Conservation (phyloP, 2,797 vertebrate genomes). For the Ibycter americanus region DNA sequence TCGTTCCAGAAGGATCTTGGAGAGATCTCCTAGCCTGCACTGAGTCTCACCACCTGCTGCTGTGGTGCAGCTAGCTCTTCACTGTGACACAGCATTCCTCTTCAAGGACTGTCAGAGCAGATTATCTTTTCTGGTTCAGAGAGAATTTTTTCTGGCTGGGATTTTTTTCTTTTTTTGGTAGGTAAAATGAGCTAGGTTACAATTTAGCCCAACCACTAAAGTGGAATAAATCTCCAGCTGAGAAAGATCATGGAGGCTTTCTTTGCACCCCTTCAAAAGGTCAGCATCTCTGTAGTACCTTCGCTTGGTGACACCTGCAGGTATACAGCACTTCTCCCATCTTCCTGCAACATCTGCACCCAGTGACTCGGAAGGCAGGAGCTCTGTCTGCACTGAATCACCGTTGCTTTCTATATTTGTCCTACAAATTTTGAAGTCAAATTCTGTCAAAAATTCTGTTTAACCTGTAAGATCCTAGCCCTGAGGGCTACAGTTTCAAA, state of each 20-base stretch:
- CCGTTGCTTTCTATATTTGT: neutral
- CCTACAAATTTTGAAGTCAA: conserved; percentile 6
- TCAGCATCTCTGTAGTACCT: neutral
- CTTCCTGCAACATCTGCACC: neutral
- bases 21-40: neutral
- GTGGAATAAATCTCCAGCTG: neutral
- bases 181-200: neutral
- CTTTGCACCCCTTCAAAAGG: neutral
- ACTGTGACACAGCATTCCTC: neutral
- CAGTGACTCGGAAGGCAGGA: conserved; percentile 24
- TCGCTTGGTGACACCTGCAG: neutral
- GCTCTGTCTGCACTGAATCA: neutral
- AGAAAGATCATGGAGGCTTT: neutral
- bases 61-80: neutral
- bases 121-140: neutral
- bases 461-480: neutral
- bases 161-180: neutral
- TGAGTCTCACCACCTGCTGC: neutral
- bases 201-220: neutral
- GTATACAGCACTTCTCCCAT: neutral
- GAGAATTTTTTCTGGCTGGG: neutral
- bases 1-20: neutral
- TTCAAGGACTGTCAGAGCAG: neutral
- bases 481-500: neutral
- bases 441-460: conserved; percentile 5